A percentile compares a stretch with the other conserved stretches of the same genome.
phyloP scores from a whole-genome alignment of 1,140 invertebrate species.

The Eriocheir sinensis region DNA sequence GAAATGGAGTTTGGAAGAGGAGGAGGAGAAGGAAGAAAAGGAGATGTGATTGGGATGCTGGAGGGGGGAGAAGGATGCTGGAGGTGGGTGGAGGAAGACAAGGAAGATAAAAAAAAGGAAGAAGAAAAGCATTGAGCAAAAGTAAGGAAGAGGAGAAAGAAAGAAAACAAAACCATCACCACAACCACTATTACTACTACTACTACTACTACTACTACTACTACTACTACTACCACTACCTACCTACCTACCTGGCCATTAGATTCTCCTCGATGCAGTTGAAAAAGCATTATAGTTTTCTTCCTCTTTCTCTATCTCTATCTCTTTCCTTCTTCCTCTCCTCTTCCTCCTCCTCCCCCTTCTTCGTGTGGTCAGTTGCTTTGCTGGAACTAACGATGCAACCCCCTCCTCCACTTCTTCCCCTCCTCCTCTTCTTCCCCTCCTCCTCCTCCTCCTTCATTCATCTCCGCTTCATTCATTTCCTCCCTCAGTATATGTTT shows the following conservation, averaged over 20 bases:
- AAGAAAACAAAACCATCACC: too few relatives aligned
- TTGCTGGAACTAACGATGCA: not conserved
- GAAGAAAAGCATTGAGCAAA: too few relatives aligned
- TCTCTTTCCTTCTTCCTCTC: not conserved
- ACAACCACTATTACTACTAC: conserved; percentile 25
- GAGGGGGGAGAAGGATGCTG: too few relatives aligned
- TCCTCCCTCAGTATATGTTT: too few relatives aligned
- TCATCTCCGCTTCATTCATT: not conserved
- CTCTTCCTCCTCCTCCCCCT: not conserved
- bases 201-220: conserved; percentile 25
- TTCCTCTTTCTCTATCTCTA: not conserved
- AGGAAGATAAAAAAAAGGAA: too few relatives aligned
- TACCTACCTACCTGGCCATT: too few relatives aligned
- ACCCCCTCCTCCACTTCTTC: not conserved
- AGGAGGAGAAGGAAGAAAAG: too few relatives aligned
- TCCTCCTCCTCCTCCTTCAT: conserved; percentile 36
- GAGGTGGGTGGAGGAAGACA: too few relatives aligned
- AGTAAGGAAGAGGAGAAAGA: too few relatives aligned
- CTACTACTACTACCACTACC: conserved; percentile 7
- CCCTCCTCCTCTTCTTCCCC: not conserved
- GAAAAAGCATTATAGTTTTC: not conserved
- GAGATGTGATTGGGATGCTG: too few relatives aligned
- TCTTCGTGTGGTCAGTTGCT: not conserved
- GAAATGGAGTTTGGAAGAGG: too few relatives aligned
- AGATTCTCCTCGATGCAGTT: not conserved